Base-by-base conservation (phyloP, 2,888 invertebrate genomes). In the Lepidocyrtoides sp. region DNA sequence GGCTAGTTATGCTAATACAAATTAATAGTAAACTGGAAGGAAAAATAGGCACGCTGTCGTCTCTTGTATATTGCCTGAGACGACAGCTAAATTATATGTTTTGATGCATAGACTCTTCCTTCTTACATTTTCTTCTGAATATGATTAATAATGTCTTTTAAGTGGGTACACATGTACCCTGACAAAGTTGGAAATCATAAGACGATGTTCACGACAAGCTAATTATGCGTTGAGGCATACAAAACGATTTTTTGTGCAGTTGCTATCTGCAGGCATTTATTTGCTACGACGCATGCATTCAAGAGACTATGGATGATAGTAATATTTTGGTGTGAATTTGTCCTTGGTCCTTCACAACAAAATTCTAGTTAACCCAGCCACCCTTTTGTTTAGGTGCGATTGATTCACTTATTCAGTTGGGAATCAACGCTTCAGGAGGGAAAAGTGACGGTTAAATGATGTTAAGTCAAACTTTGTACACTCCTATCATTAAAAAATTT, bases 11-110 rank as follows among this genome's bases (percentile, higher is more conserved):
- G 51, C 2, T n/a, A 12, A 17, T 54, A 54, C 14, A 17, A 54
- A 4, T 12, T 54, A 17, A 41, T 17, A 44, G 41, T 23, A 12
- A 44, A 72, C 63, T 81, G 88, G 88, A 88, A 88, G 88, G 88
- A 88, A 88, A 88, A 88, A 81, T 88, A 88, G 88, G 81, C 69
- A 88, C 41, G 7, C n/a, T 17, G 60, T 57, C 14, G 77, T n/a
- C 41, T 79, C 60, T 82, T 20, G 57, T 32, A 20, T 20, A 60
- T 60, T 86, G 75, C 79, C 72, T 41, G 54, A 88, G 81, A 2
- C 8, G 89, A 89, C 89, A 89, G 60, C 82, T 44, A 89, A 89
- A 89, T 89, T 89, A 83, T n/a, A 89, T 29, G 60, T 57, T 89
- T n/a, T 36, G 57, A 48, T 85, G 72, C 36, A 36, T 23, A 36